Base-by-base conservation (phyloP, 2,888 invertebrate genomes). In the Candidula unifasciata region DNA sequence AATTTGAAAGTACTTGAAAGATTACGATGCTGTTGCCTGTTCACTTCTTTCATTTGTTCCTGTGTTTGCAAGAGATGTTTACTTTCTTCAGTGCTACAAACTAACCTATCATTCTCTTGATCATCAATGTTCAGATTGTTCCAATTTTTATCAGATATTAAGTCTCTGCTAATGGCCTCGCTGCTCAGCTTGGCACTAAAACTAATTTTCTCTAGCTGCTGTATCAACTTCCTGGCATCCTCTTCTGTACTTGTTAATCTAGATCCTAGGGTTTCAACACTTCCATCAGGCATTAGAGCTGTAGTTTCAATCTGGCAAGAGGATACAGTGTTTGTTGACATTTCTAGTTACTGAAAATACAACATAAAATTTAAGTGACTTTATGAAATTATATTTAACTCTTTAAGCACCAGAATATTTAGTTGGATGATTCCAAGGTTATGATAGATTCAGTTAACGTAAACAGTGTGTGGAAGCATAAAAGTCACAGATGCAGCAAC, bases 221-320 rank as follows among this genome's bases (percentile, higher is more conserved):
- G 87, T 13, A 91, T 85, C 21, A 91, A 86, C 30, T 89, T 88
- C 24, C 86, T 86, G 10, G 92, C 90, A 79, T 91, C 91, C 37
- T 88, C 82, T 76, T 92, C 91, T 2, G 91, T 91, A 10, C 88
- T 86, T 54, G 88, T 83, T 16, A 91, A 86, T 81, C 91, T 88
- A 2, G 88, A 87, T 74, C 90, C 88, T 44, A 92, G 85, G 30
- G 90, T 87, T 69, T 90, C 88, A 10, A 89, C 84, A 16, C 89
- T 89, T 83, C 91, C 89, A 37, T 90, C 89, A 30, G 76, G 18
- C 24, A 44, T 21, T 44, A 77, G 60, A n/a, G 77, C 33, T 18
- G 69, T 10, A 35, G 5, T 60, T 52, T 18, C 54, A 60, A 13
- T 64, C 30, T 64, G n/a, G 52, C 37, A 54, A 27, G 18, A 74